A percentile compares a stretch with the other conserved stretches of the same genome.
phyloP scores from a whole-genome alignment of 2,888 invertebrate genomes.

The Morinoia aosen region DNA sequence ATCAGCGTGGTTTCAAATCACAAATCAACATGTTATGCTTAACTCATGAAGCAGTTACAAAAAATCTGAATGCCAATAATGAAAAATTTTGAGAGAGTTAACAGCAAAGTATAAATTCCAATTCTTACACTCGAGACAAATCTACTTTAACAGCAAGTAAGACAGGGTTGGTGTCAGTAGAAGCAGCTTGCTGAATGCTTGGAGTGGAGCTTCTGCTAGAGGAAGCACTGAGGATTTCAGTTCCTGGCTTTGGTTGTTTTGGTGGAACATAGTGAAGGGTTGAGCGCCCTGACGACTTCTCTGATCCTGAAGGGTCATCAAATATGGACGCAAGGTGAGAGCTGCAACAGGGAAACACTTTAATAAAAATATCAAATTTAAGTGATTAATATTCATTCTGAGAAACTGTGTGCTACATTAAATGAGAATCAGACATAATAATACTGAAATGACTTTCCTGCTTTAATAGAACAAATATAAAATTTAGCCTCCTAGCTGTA shows the following conservation, averaged over 20 bases:
- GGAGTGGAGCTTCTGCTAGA: not conserved
- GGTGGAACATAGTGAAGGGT: constrained; percentile 9
- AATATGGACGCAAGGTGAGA: constrained; percentile 43
- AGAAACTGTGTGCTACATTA: no score
- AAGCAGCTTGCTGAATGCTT: not conserved
- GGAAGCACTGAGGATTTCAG: not conserved
- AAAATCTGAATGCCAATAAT: not conserved
- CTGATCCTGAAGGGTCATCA: not conserved
- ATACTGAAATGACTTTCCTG: no score
- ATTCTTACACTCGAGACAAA: not conserved
- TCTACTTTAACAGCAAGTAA: constrained; percentile 5
- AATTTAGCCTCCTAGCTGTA: no score
- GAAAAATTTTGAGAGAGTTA: not conserved
- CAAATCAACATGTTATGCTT: no score
- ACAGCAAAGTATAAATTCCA: not conserved
- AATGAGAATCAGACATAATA: no score
- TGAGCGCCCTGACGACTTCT: not conserved
- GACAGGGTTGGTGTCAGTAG: constrained; percentile 5
- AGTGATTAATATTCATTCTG: no score
- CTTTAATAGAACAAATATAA: no score
- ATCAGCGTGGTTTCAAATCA: no score
- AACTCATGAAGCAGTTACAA: no score
- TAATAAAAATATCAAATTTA: not conserved
- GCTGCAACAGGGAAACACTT: not conserved
- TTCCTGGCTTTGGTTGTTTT: not conserved